These are phyloP conservation scores for Discoglossus pictus DNA, from an alignment of 2,797 vertebrate genomes.

Conservation along the genomic window DNA sequence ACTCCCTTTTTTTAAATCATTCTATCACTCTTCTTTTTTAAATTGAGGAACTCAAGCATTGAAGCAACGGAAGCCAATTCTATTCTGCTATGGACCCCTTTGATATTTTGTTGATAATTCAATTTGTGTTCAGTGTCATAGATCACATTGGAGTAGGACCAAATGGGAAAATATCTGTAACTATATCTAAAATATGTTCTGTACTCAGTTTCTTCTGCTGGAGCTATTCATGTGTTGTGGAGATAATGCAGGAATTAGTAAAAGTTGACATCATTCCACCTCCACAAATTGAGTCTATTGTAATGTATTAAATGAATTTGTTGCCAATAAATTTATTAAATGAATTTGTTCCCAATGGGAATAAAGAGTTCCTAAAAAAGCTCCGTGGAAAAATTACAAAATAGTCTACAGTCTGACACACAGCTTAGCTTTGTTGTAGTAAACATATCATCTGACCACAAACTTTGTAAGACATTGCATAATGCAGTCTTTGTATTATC, in stretches of 20 bases:
- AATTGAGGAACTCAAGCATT: background rate
- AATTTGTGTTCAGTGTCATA: background rate
- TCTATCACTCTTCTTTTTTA: background rate
- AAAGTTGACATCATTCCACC: constrained; percentile 23
- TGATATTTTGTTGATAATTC: constrained; percentile 7
- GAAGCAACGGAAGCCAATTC: background rate
- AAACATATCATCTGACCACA: background rate
- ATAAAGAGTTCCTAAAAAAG: too few species aligned
- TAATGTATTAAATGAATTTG: constrained; percentile 11
- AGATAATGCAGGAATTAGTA: constrained; percentile 16
- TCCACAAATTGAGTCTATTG: constrained; percentile 12
- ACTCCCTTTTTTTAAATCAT: background rate
- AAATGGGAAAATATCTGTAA: constrained; percentile 21
- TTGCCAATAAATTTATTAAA: constrained; percentile 31
- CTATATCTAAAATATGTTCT: constrained; percentile 12
- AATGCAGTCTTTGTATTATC: constrained; percentile 2
- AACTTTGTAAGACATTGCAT: background rate
- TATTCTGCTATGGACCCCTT: background rate
- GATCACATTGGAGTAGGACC: constrained; percentile 28
- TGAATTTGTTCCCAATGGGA: constrained; percentile 11
- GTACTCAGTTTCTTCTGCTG: constrained; percentile 24
- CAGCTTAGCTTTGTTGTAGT: background rate
- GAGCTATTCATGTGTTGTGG: background rate
- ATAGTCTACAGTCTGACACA: constrained; percentile 3
- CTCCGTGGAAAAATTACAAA: background rate